Percentiles rank a stretch among this genome's conserved stretches.
These are phyloP conservation scores for Tretioscincus oriximinensis DNA, from an alignment of 2,113 vertebrate species.

Conservation along the genomic window DNA sequence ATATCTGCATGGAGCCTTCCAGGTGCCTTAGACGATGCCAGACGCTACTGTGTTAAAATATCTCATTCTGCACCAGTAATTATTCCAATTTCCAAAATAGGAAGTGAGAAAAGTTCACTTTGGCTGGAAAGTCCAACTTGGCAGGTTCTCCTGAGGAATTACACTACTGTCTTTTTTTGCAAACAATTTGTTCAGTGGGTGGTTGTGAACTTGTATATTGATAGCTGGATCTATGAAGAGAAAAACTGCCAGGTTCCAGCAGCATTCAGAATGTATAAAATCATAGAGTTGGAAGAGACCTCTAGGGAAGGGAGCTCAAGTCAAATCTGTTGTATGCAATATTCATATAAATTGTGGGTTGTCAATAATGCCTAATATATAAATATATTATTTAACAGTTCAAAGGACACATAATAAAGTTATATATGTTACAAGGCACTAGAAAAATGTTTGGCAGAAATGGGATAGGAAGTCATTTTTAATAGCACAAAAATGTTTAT, in stretches of 20 bases:
- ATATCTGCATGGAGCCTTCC: no score
- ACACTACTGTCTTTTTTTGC: neutral
- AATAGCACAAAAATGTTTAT: no score
- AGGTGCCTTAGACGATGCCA: no score
- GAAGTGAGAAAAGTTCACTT: neutral
- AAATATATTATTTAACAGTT: no score
- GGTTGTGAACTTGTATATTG: neutral
- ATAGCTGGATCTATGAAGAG: neutral
- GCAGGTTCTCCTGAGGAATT: neutral
- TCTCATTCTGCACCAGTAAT: neutral
- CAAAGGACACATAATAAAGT: no score
- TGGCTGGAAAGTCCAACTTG: neutral
- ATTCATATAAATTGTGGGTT: no score
- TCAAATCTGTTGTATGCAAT: no score
- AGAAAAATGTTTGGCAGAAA: neutral
- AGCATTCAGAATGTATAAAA: neutral
- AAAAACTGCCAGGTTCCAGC: neutral
- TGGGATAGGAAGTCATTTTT: neutral
- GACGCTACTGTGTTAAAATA: neutral
- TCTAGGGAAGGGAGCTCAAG: no score
- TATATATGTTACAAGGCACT: no score
- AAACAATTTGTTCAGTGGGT: conserved; percentile 14
- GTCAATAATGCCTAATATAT: no score
- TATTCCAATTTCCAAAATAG: neutral
- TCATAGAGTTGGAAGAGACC: no score